Base-by-base conservation (phyloP, 2,797 vertebrate species). In the Urosaurus nigricauda region DNA sequence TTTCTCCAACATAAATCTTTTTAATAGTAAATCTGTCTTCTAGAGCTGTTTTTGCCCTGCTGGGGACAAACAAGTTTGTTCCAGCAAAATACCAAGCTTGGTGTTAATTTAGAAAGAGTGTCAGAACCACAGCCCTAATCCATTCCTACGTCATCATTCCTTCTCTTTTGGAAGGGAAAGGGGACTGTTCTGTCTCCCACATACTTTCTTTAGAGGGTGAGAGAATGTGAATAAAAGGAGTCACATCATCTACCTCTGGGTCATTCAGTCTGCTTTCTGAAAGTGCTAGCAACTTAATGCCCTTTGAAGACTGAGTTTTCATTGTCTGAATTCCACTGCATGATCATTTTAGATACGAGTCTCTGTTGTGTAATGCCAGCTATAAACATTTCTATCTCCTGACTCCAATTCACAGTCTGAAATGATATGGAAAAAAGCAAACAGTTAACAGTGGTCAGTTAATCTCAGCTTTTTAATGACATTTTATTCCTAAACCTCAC, bases 401-500 rank as follows among this genome's bases (percentile, higher is more conserved):
- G 4, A 19, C 0, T n/a, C 16, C 29, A 35, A 12, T 7, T 32
- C n/a, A 4, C 74, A 58, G 35, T 35, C n/a, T 73, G 26, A 32
- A 65, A 65, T 29, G 24, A 65, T 65, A 65, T 29, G 63, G 26
- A 29, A 29, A 29, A 65, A 65, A 65, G 63, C 63, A 65, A 65
- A 65, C 63, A 24, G 24, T 68, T 68, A 68, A 26, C 8, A 26
- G 8, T 58, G 2, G 37, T 73, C 79, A 51, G 2, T 81, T n/a
- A 11, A 47, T 2, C 1, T 60, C 58, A 47, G 0, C 1, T 8
- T 6, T 8, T n/a, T 73, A 63, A 32, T 79, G 29, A 6, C 19
- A 51, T 35, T 32, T 43, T 19, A n/a, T 84, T 0, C 87, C 74
- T 63, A 53, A 84, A 91, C 47, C 80, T 90, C 68, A 43, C 13